These are phyloP conservation scores for Trididemnum nubilum DNA, from an alignment of 23 tunicate species.

Conservation along the genomic window DNA sequence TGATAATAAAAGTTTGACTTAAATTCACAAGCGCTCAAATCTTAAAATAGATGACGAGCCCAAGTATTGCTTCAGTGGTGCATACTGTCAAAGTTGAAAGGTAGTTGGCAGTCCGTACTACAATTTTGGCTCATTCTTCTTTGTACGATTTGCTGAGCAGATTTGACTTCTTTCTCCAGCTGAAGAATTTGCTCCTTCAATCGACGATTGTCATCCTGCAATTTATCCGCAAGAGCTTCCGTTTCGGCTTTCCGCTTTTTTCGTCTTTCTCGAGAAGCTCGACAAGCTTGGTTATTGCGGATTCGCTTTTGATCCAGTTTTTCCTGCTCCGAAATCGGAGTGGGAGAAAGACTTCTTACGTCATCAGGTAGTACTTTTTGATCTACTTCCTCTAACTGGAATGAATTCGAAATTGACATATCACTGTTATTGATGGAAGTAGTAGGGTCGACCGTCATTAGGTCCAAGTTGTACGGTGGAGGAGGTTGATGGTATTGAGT, in stretches of 20 bases:
- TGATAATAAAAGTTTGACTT: too few species aligned
- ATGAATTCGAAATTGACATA: not conserved
- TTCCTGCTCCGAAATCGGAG: constrained; percentile 21
- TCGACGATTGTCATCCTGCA: constrained; percentile 18
- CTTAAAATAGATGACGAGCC: too few species aligned
- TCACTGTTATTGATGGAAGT: not conserved
- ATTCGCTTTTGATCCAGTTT: constrained; percentile 37
- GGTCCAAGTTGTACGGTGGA: not conserved
- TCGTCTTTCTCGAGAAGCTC: constrained; percentile 45
- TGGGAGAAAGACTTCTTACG: not conserved
- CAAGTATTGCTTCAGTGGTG: too few species aligned
- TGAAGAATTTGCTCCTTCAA: constrained; percentile 30
- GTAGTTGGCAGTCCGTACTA: too few species aligned
- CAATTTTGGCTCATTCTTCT: constrained; percentile 12
- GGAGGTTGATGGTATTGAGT: not conserved
- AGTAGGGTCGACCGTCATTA: not conserved
- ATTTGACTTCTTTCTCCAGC: constrained; percentile 22
- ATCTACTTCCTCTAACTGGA: constrained; percentile 26
- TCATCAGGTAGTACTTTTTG: not conserved
- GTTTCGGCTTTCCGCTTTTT: constrained; percentile 36
- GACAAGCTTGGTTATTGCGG: constrained; percentile 65
- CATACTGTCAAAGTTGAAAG: too few species aligned
- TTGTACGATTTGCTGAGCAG: not conserved
- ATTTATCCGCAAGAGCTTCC: constrained; percentile 3
- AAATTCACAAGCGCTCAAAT: too few species aligned